Conservation (phyloP, 2,113 vertebrate species). For the Platichthys stellatus region DNA sequence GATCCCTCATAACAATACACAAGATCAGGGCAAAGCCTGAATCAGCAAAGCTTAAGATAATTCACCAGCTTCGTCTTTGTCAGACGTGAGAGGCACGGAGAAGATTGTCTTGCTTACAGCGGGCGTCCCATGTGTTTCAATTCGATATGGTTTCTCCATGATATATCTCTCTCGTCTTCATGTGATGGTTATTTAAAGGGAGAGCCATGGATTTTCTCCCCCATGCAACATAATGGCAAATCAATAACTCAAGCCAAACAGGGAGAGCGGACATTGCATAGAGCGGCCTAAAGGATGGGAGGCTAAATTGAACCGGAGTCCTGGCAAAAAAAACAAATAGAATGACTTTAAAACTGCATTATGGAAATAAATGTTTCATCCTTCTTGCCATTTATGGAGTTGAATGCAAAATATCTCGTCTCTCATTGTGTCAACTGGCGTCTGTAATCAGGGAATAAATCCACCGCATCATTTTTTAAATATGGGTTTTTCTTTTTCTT, state of each 20-base stretch:
- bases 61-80: slow-evolving; percentile 61
- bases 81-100: slow-evolving; percentile 44
- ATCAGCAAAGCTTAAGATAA: slow-evolving; percentile 73
- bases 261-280: slow-evolving; percentile 56
- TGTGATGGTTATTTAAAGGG: slow-evolving; percentile 85
- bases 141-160: slow-evolving; percentile 70
- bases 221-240: slow-evolving; percentile 83
- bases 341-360: slow-evolving; percentile 50
- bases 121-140: slow-evolving; percentile 66
- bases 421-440: background rate
- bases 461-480: background rate
- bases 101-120: slow-evolving; percentile 57
- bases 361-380: slow-evolving; percentile 51
- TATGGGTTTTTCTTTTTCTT: background rate
- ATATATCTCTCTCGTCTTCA: slow-evolving; percentile 76
- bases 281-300: slow-evolving; percentile 60
- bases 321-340: slow-evolving; percentile 41
- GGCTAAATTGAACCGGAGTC: slow-evolving; percentile 57
- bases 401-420: slow-evolving; percentile 11
- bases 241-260: slow-evolving; percentile 74
- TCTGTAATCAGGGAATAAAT: background rate
- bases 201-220: slow-evolving; percentile 83
- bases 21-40: slow-evolving; percentile 49
- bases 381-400: slow-evolving; percentile 18
- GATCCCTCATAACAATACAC: slow-evolving; percentile 36